Base-by-base conservation (phyloP, 2,888 invertebrate genomes). In the Acanthosepion lycidas region DNA sequence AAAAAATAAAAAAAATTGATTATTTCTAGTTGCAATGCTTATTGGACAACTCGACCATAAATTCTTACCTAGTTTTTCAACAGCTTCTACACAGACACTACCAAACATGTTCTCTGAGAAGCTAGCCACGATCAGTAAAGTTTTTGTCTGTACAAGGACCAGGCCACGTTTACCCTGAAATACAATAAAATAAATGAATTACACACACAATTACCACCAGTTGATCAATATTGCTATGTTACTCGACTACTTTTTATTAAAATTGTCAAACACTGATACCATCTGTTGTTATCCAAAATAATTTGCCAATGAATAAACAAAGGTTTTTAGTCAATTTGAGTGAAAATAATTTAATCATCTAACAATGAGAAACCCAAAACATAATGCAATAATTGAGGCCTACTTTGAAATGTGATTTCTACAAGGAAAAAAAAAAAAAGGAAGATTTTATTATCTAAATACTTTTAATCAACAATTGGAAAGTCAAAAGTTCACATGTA, bases 21-120 rank as follows among this genome's bases (percentile, higher is more conserved):
- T 33, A 33, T 33, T 33, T 33, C 33, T 33, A 33, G 33, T 33
- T 33, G 33, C 33, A 33, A 33, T 33, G 42, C 42, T 42, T 42
- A 42, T 42, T 42, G 42, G 42, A 42, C 42, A 42, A 42, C 42
- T 42, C 42, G 42, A 42, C 42, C 2, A 42, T 42, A 59, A 59
- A 59, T 93, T 94, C 95, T 95, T 96, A 97, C 97, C 97, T 95
- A 97, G 95, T 96, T 97, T 97, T 96, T 97, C 97, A 64, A 97
- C 97, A n/a, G 97, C 97, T 95, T 97, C 97, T 78, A 97, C 97
- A 96, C 97, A 97, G 1, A 97, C 97, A 95, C 97, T 97, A 20
- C 97, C 97, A 94, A 96, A 97, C 97, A 97, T 97, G 95, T 95
- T 96, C 53, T 97, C 97, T 92, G 96, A 96, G 95, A 97, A 97